These are phyloP conservation scores for Noctua pronuba DNA, from an alignment of 2,888 invertebrate genomes.

Conservation along the genomic window DNA sequence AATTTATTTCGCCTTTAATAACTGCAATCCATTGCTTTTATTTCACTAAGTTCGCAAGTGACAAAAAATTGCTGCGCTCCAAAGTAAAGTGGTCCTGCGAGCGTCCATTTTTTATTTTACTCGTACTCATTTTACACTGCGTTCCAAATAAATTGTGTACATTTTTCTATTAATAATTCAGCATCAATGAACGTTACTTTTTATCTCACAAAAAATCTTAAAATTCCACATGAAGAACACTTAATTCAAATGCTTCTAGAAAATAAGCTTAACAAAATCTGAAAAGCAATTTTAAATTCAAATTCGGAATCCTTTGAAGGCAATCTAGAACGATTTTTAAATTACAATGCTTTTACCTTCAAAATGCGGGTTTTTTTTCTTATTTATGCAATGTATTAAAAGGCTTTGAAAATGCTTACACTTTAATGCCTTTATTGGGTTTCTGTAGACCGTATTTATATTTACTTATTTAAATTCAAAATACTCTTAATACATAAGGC, in stretches of 20 bases:
- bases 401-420: background rate
- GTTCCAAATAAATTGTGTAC: background rate
- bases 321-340: constrained; percentile 56
- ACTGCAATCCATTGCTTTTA: constrained; percentile 1
- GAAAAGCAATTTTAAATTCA: constrained; percentile 60
- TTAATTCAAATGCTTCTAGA: constrained; percentile 52
- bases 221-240: constrained; percentile 22
- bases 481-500: background rate
- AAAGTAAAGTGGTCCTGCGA: background rate
- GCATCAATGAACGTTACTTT: constrained; percentile 1
- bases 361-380: constrained; percentile 14
- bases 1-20: background rate
- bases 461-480: background rate
- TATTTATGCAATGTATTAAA: constrained; percentile 23
- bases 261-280: constrained; percentile 53
- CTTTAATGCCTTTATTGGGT: background rate
- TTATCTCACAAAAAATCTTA: constrained; percentile 2
- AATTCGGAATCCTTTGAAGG: constrained; percentile 63
- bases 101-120: constrained; percentile 7
- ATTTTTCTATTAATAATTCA: constrained; percentile 19
- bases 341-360: constrained; percentile 38
- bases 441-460: background rate
- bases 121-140: background rate
- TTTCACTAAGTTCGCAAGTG: background rate
- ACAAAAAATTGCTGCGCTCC: background rate